Evolutionary conservation across 2,888 invertebrate species (phyloP).

Genomic region (Anaspis maculata): DNA sequence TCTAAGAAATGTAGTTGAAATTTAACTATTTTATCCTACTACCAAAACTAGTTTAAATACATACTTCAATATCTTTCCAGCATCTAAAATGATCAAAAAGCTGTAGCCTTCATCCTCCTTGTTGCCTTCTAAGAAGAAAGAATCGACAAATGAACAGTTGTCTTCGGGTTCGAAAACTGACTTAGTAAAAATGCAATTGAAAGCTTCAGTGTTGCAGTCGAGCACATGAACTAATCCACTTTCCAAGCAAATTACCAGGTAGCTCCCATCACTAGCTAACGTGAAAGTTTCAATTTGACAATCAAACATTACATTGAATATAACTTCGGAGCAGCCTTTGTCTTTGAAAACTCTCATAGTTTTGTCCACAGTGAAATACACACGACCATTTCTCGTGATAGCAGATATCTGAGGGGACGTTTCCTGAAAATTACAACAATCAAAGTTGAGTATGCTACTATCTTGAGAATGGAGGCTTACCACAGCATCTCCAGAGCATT

Average conservation of each 20-base stretch:
- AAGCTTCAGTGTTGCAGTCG: conserved; percentile 7
- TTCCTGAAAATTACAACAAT: no score
- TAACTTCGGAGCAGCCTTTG: conserved; percentile 10
- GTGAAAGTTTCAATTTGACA: conserved; percentile 13
- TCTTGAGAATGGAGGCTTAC: no score
- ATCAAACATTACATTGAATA: conserved; percentile 15
- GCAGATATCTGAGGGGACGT: conserved; percentile 6
- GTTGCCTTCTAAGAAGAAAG: no score
- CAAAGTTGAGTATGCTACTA: no score
- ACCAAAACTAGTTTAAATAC: no score
- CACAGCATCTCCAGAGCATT: conserved; percentile 3
- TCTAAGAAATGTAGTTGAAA: no score
- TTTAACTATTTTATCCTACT: no score
- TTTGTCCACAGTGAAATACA: conserved; percentile 15
- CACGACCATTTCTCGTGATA: conserved; percentile 9
- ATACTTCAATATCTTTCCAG: no score
- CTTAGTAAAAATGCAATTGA: conserved; percentile 9
- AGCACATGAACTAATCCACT: conserved; percentile 16
- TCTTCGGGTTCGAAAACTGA: no score
- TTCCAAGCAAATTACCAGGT: conserved; percentile 15
- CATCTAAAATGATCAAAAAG: no score
- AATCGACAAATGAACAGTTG: no score
- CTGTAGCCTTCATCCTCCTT: no score
- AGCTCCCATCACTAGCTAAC: conserved; percentile 9
- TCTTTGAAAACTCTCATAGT: conserved; percentile 17